Evolutionary conservation across 1,140 invertebrate genomes (phyloP).

Genomic region (Coptotermes formosanus): DNA sequence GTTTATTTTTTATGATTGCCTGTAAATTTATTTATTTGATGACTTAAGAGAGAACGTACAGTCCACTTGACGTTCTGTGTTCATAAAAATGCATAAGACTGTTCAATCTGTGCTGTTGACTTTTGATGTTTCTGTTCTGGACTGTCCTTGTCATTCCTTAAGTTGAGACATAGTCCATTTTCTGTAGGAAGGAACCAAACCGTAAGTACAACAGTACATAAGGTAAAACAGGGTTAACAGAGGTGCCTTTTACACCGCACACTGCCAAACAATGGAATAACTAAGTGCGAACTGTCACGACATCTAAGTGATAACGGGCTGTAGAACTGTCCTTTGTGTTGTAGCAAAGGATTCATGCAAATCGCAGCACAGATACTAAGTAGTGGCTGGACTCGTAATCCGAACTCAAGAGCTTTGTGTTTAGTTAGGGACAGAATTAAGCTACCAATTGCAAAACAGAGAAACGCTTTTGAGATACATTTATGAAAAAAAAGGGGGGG

Average conservation of each 20-base stretch:
- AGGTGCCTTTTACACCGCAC: not conserved
- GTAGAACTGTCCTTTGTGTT: not conserved
- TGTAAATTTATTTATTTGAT: no score
- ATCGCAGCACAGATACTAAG: not conserved
- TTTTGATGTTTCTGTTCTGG: no score
- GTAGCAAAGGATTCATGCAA: not conserved
- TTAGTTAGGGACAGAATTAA: no score
- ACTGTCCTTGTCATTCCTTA: no score
- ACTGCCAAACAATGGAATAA: conserved; percentile 6
- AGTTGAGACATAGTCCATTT: not conserved
- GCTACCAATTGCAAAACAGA: no score
- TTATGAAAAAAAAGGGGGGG: no score
- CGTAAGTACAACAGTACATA: not conserved
- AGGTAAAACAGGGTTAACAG: conserved; percentile 18
- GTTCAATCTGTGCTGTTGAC: no score
- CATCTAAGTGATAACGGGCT: conserved; percentile 1
- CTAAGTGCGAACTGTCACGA: conserved; percentile 1
- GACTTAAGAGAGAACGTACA: no score
- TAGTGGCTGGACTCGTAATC: not conserved
- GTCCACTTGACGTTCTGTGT: no score
- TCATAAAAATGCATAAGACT: no score
- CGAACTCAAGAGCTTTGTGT: not conserved
- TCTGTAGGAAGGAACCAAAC: not conserved
- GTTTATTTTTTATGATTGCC: no score
- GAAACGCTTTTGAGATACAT: no score